Conservation (phyloP, 2,113 vertebrate species). For the Festucalex cinctus region DNA sequence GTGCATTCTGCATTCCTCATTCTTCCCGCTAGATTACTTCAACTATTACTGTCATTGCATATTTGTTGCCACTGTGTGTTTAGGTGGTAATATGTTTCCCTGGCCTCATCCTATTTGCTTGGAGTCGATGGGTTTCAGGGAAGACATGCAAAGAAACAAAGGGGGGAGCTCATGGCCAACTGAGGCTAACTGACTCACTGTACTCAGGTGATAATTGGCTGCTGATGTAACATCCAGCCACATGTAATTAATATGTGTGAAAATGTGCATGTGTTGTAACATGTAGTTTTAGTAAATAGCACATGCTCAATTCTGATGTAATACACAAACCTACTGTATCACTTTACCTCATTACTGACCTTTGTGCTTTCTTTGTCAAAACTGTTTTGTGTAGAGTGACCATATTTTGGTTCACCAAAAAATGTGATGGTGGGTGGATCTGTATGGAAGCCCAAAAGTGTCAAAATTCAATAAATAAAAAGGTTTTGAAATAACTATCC, state of each 20-base stretch:
- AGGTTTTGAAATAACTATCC: too few relatives aligned
- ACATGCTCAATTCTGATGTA: slow-evolving; percentile 26
- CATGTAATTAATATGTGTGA: slow-evolving; percentile 32
- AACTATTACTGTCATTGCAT: slow-evolving; percentile 44
- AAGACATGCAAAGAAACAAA: slow-evolving; percentile 30
- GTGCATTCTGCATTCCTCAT: slow-evolving; percentile 45
- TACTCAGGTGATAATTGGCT: slow-evolving; percentile 68
- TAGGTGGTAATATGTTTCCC: slow-evolving; percentile 46
- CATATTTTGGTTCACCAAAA: not conserved
- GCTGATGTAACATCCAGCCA: slow-evolving; percentile 55
- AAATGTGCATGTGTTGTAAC: not conserved
- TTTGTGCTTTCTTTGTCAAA: not conserved
- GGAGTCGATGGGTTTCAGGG: slow-evolving; percentile 35
- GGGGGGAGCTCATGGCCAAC: slow-evolving; percentile 32
- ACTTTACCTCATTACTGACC: not conserved
- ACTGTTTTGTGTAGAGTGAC: not conserved
- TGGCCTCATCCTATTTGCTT: slow-evolving; percentile 45
- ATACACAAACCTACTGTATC: slow-evolving; percentile 1
- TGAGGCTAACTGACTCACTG: slow-evolving; percentile 42
- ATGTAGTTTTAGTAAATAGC: slow-evolving; percentile 4
- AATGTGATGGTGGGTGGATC: too few relatives aligned
- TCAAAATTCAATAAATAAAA: too few relatives aligned
- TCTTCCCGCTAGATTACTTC: slow-evolving; percentile 44
- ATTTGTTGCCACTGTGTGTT: slow-evolving; percentile 57
- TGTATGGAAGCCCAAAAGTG: too few relatives aligned